A percentile compares a stretch with the other conserved stretches of the same genome.
Conservation (phyloP, 2,797 vertebrate species). For the Acipenser ruthenus region DNA sequence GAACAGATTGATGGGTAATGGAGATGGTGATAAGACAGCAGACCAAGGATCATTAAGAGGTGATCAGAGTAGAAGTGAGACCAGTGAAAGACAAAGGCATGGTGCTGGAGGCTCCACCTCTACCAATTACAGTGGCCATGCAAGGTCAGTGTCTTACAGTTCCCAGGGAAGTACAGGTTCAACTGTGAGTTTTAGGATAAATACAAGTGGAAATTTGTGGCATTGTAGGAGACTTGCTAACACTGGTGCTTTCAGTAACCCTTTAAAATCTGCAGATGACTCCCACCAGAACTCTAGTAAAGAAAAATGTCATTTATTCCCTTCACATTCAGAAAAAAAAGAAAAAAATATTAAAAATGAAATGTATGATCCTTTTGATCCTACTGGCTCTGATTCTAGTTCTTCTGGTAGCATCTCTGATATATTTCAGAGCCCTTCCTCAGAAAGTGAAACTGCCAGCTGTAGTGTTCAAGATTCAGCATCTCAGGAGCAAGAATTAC, state of each 20-base stretch:
- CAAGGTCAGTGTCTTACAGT: slow-evolving; percentile 31
- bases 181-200: slow-evolving; percentile 84
- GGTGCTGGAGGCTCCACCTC: slow-evolving; percentile 27
- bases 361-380: slow-evolving; percentile 92
- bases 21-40: slow-evolving; percentile 51
- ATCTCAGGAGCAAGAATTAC: slow-evolving; percentile 3
- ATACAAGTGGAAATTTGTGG: slow-evolving; percentile 73
- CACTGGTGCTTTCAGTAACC: slow-evolving; percentile 49
- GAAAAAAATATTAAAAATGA: slow-evolving; percentile 64
- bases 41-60: slow-evolving; percentile 33
- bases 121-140: slow-evolving; percentile 21
- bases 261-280: slow-evolving; percentile 51
- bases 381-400: slow-evolving; percentile 81
- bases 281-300: slow-evolving; percentile 46
- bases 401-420: slow-evolving; percentile 53
- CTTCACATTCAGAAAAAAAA: slow-evolving; percentile 37
- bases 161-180: slow-evolving; percentile 46
- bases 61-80: slow-evolving; percentile 40
- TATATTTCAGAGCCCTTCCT: slow-evolving; percentile 13
- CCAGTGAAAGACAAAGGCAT: slow-evolving; percentile 37
- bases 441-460: slow-evolving; percentile 5
- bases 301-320: slow-evolving; percentile 48
- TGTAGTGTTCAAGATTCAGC: slow-evolving; percentile 13
- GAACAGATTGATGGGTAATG: slow-evolving; percentile 74
- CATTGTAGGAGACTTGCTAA: slow-evolving; percentile 57